phyloP scores from a whole-genome alignment of 2,113 vertebrate species.

The Tricholaema leucomelas region DNA sequence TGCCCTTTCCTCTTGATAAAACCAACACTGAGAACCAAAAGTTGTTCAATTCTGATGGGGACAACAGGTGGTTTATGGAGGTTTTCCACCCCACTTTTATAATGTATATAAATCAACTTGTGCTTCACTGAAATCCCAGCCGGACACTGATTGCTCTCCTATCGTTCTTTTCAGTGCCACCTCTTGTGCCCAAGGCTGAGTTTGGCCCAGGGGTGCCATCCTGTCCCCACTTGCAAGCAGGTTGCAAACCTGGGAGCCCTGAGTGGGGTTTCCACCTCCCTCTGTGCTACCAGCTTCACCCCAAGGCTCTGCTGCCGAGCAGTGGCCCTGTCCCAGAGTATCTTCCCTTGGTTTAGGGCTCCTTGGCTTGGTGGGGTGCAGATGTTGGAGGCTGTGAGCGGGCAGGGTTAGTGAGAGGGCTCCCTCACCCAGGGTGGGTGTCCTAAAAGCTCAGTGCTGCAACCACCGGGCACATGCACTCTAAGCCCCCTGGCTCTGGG shows the following conservation, averaged over 20 bases:
- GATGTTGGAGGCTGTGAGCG: not conserved
- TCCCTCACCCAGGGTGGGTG: accelerated
- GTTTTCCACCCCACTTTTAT: not conserved
- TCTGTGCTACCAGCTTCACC: not conserved
- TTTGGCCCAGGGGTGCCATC: not conserved
- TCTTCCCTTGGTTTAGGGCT: not conserved
- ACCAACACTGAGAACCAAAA: not conserved
- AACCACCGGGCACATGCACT: accelerated
- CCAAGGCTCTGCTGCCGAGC: not conserved
- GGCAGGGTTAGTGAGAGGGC: too few species aligned
- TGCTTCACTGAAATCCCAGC: too few species aligned
- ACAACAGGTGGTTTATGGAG: not conserved
- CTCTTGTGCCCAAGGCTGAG: not conserved
- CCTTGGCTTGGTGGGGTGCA: not conserved
- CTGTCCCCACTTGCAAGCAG: not conserved
- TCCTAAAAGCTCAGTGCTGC: not conserved
- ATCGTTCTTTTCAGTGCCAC: not conserved
- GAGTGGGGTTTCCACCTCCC: not conserved
- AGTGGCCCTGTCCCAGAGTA: not conserved
- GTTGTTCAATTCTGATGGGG: not conserved
- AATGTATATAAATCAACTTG: not conserved
- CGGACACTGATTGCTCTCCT: not conserved
- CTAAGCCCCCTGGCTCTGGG: not conserved
- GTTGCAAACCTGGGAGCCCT: not conserved
- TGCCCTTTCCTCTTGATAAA: not conserved